Evolutionary conservation across 2,113 vertebrate species (phyloP).

Genomic region (Apus apus): DNA sequence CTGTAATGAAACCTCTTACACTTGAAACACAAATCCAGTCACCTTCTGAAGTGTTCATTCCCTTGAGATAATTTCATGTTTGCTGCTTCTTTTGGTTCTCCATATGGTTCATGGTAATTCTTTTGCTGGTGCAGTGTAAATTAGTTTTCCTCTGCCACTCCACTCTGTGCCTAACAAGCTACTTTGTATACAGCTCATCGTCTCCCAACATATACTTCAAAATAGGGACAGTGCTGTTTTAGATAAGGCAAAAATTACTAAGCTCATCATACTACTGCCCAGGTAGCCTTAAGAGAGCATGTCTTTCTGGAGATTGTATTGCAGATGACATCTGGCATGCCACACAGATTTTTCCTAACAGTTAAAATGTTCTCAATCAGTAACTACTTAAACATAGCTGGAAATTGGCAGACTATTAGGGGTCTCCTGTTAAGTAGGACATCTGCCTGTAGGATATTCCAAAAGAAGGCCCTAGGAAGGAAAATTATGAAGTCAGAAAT

Average conservation of each 20-base stretch:
- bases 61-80: not conserved
- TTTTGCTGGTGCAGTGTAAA: not conserved
- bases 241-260: not conserved
- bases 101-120: not conserved
- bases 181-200: not conserved
- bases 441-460: constrained; percentile 15
- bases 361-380: not conserved
- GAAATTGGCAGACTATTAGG: constrained; percentile 23
- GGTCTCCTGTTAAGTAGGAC: constrained; percentile 6
- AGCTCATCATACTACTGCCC: not conserved
- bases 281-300: not conserved
- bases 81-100: not conserved
- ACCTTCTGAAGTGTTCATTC: not conserved
- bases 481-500: constrained; percentile 31
- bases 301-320: not conserved
- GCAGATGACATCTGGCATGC: not conserved
- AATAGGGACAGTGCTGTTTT: not conserved
- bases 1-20: not conserved
- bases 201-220: not conserved
- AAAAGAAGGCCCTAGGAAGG: constrained; percentile 30
- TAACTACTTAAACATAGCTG: constrained; percentile 13
- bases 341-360: not conserved
- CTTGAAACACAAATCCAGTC: not conserved
- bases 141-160: not conserved
- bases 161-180: accelerated